Conservation (phyloP, 2,113 vertebrate species). For the Bambusicola thoracicus region DNA sequence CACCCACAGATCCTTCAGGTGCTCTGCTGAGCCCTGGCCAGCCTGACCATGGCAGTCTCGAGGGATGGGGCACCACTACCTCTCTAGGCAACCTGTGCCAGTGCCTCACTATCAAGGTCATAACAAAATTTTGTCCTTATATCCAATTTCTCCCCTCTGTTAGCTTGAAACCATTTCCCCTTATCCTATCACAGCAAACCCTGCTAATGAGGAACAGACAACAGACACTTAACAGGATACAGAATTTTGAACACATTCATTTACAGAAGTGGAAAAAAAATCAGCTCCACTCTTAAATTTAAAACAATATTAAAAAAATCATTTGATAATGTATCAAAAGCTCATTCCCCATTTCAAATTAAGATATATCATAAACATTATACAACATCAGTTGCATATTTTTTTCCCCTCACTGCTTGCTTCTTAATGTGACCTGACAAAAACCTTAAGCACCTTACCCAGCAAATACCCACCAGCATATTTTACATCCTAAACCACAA, state of each 20-base stretch:
- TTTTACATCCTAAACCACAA: not conserved
- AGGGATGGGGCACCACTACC: too few relatives aligned
- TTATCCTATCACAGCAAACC: too few relatives aligned
- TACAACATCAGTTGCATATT: not conserved
- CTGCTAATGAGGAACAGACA: not conserved
- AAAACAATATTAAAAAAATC: not conserved
- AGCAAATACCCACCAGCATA: not conserved
- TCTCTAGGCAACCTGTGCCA: too few relatives aligned
- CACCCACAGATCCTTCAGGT: too few relatives aligned
- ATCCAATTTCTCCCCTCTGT: too few relatives aligned
- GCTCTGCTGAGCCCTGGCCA: too few relatives aligned
- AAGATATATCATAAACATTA: not conserved
- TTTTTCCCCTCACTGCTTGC: not conserved
- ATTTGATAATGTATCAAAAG: not conserved
- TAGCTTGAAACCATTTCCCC: too few relatives aligned
- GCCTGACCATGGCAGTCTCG: too few relatives aligned
- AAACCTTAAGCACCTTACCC: not conserved
- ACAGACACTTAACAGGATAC: not conserved
- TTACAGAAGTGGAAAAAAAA: not conserved
- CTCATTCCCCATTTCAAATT: not conserved
- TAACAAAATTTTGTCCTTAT: too few relatives aligned
- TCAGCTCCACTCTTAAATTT: not conserved
- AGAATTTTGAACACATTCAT: accelerated
- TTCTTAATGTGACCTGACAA: accelerated
- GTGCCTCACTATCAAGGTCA: too few relatives aligned